Percentiles rank a stretch among this genome's conserved stretches.
phyloP scores from a whole-genome alignment of 2,888 invertebrate genomes.

The Mactromeris polynyma region DNA sequence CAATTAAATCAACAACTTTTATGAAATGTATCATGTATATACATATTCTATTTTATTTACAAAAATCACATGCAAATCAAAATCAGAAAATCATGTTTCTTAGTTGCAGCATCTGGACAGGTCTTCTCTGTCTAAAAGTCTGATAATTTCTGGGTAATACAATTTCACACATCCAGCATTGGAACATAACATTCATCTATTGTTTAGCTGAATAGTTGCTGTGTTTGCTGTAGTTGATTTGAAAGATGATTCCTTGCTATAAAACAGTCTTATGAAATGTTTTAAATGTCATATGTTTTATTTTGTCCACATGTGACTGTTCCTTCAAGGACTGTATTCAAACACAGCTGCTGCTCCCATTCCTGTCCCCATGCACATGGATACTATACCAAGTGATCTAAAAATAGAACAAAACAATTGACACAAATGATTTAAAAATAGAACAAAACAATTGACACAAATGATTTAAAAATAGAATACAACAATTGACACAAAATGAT shows the following conservation, averaged over 20 bases:
- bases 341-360: conserved; percentile 85
- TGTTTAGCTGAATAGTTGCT: too few species aligned
- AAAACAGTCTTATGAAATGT: not conserved
- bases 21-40: too few species aligned
- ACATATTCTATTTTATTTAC: too few species aligned
- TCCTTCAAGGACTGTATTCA: conserved; percentile 73
- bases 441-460: not conserved
- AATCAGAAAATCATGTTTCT: too few species aligned
- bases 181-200: too few species aligned
- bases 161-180: too few species aligned
- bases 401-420: conserved; percentile 37
- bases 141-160: too few species aligned
- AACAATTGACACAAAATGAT: not conserved
- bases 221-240: too few species aligned
- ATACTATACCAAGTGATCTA: conserved; percentile 82
- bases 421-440: not conserved
- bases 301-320: not conserved
- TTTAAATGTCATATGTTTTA: not conserved
- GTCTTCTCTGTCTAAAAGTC: too few species aligned
- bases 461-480: not conserved
- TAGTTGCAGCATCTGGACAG: too few species aligned
- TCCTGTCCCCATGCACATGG: conserved; percentile 85
- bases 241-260: not conserved
- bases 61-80: too few species aligned
- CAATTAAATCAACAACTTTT: too few species aligned